A percentile compares a stretch with the other conserved stretches of the same genome.
phyloP scores from a whole-genome alignment of 2,797 vertebrate species.

The Oophaga sylvatica region DNA sequence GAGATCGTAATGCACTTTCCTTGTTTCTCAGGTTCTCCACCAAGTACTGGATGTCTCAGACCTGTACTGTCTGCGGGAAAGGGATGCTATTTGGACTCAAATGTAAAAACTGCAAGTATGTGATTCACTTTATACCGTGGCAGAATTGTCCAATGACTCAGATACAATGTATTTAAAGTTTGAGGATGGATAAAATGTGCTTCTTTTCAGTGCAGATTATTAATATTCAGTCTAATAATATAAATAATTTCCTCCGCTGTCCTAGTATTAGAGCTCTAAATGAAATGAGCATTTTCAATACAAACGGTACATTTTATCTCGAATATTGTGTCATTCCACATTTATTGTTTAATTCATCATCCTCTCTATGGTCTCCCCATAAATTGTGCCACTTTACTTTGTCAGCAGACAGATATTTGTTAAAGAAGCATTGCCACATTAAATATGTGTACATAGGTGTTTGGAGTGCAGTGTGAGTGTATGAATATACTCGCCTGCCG shows the following conservation, averaged over 20 bases:
- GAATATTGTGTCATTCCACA: no score
- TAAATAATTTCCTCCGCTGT: neutral
- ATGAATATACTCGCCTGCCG: no score
- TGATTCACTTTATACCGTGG: conserved; percentile 41
- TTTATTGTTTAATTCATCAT: neutral
- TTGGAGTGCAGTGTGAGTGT: no score
- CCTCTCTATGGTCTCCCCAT: neutral
- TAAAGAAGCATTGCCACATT: no score
- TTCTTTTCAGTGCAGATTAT: neutral
- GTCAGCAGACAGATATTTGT: no score
- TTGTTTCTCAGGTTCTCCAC: conserved; percentile 90
- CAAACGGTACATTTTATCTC: neutral
- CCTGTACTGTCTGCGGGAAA: conserved; percentile 96
- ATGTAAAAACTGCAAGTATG: conserved; percentile 99
- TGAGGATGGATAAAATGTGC: neutral
- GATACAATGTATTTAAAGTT: neutral
- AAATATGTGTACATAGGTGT: no score
- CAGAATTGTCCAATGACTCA: no score
- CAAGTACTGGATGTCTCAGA: conserved; percentile 99
- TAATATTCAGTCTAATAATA: neutral
- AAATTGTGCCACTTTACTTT: neutral
- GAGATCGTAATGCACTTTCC: conserved; percentile 35
- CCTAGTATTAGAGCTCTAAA: neutral
- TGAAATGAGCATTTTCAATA: neutral
- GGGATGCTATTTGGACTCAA: conserved; percentile 99